Base-by-base conservation (phyloP, 2,888 invertebrate genomes). In the Eupithecia tripunctaria region DNA sequence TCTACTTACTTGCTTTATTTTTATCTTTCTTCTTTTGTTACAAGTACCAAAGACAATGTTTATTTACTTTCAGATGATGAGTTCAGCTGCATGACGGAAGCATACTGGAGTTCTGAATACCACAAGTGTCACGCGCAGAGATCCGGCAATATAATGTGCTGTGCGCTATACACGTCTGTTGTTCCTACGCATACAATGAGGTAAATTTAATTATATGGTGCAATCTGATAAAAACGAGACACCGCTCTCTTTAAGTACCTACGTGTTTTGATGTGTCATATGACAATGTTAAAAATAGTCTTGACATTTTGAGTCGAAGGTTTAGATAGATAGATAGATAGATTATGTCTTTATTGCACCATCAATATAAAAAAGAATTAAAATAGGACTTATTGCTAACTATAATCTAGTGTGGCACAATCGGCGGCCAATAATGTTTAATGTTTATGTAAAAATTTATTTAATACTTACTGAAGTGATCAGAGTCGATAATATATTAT, bases 41-140 rank as follows among this genome's bases (percentile, higher is more conserved):
- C 38, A 38, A 38, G 14, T 14, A 38, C 38, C 14, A 10, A 21
- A 27, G 59, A 6, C 59, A 59, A 59, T 6, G 25, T 59, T 59
- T 59, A 2, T 59, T 32, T 36, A n/a, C 10, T 64, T 64, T 25
- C 64, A 64, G 64, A 64, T 2, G 83, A 86, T 66, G 80, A 83
- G 15, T 88, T 90, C 64, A 80, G 85, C 10, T 81, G 78, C 62
- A 89, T 95, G 76, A 82, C 87, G 27, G 97, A 97, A 90, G 96
- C 97, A 0, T 98, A 97, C 86, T 97, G 97, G 96, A 96, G 97
- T 86, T 97, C 97, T 0, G 98, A 98, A 84, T 97, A 97, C 86
- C 97, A 98, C 88, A 98, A 98, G 89, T 97, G 98, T 82, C 97
- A 97, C 84, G 97, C 97, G 0, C 93, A 96, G 27, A 96, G 96